Conservation (phyloP, 2,888 invertebrate genomes). For the Thumatha senex region DNA sequence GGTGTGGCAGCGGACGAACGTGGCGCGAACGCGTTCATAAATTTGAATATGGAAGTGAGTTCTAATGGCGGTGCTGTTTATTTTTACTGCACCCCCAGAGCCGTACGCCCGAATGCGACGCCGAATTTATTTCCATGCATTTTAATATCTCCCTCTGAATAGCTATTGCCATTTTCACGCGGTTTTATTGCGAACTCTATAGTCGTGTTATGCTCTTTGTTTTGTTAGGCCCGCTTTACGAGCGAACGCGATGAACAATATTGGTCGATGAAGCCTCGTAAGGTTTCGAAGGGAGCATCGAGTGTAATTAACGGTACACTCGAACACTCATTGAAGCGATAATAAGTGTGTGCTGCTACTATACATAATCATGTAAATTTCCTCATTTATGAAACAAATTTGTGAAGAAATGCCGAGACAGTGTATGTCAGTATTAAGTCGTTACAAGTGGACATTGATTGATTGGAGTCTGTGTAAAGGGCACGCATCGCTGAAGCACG, state of each 20-base stretch:
- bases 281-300: slow-evolving; percentile 57
- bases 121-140: slow-evolving; percentile 84
- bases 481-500: slow-evolving; percentile 73
- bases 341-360: slow-evolving; percentile 53
- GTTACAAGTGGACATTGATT: slow-evolving; percentile 76
- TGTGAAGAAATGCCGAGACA: slow-evolving; percentile 50
- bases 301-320: slow-evolving; percentile 56
- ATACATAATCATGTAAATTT: slow-evolving; percentile 59
- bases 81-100: slow-evolving; percentile 83
- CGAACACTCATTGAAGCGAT: slow-evolving; percentile 57
- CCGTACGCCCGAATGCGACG: slow-evolving; percentile 83
- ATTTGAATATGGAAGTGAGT: slow-evolving; percentile 85
- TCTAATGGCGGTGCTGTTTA: slow-evolving; percentile 84
- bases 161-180: slow-evolving; percentile 82
- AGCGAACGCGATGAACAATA: slow-evolving; percentile 64
- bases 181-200: slow-evolving; percentile 76
- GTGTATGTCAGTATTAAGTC: slow-evolving; percentile 75
- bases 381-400: slow-evolving; percentile 59
- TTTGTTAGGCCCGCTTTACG: slow-evolving; percentile 72
- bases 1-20: slow-evolving; percentile 17
- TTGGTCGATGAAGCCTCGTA: slow-evolving; percentile 68
- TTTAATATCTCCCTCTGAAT: slow-evolving; percentile 84
- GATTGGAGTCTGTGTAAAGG: slow-evolving; percentile 65
- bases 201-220: slow-evolving; percentile 65
- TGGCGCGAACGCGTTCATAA: slow-evolving; percentile 77